A percentile compares a stretch with the other conserved stretches of the same genome.
These are phyloP conservation scores for Chlorodrepanis virens DNA, from an alignment of 2,113 vertebrate genomes.

Conservation along the genomic window DNA sequence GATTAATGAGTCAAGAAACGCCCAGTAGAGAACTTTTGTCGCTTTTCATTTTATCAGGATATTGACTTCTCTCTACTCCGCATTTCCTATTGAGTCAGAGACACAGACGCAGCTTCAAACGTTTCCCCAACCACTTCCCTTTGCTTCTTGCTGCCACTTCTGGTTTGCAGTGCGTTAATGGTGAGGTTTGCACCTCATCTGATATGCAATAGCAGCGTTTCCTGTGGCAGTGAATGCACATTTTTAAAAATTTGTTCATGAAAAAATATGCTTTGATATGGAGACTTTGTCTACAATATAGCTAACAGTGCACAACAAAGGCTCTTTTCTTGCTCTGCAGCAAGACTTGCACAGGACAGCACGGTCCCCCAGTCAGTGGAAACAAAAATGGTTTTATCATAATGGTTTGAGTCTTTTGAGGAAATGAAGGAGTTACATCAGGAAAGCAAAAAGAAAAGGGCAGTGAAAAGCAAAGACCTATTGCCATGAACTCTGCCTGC, in stretches of 20 bases:
- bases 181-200: background rate
- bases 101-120: background rate
- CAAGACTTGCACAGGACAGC: background rate
- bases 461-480: background rate
- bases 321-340: background rate
- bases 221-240: background rate
- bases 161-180: background rate
- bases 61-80: background rate
- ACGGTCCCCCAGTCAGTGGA: background rate
- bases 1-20: background rate
- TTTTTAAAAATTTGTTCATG: background rate
- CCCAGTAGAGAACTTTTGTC: background rate
- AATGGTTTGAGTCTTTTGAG: background rate
- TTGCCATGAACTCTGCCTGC: background rate
- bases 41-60: background rate
- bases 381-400: background rate
- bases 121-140: background rate
- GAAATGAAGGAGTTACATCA: background rate
- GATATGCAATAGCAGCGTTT: background rate
- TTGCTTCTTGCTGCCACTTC: background rate
- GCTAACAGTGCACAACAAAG: background rate
- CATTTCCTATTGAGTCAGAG: background rate
- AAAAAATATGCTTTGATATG: background rate
- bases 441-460: background rate
- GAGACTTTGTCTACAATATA: background rate